A percentile compares a stretch with the other conserved stretches of the same genome.
These are phyloP conservation scores for Tetramorium simillimum DNA, from an alignment of 1,140 invertebrate species.

Conservation along the genomic window DNA sequence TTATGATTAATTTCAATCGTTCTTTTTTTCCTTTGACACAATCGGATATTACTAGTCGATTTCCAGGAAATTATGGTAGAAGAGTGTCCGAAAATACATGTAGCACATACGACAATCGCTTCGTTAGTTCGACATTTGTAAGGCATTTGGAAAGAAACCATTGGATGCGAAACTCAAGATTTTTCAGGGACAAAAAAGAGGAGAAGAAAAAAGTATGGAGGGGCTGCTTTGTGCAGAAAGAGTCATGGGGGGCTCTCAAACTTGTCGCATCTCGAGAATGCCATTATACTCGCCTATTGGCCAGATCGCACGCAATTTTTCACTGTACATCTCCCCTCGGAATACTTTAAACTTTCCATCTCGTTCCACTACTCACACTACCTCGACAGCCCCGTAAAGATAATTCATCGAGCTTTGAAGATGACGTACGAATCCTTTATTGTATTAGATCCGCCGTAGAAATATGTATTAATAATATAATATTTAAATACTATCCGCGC, in stretches of 20 bases:
- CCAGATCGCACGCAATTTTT: conserved; percentile 66
- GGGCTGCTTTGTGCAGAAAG: conserved; percentile 45
- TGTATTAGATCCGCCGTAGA: not conserved
- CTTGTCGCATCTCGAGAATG: conserved; percentile 65
- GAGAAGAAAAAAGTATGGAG: conserved; percentile 62
- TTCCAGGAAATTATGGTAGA: conserved; percentile 4
- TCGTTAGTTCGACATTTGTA: conserved; percentile 62
- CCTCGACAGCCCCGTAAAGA: not conserved
- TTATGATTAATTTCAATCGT: not conserved
- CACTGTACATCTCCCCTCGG: conserved; percentile 35
- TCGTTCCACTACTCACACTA: not conserved
- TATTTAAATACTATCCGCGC: not conserved
- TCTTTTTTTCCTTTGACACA: not conserved
- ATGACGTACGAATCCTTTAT: conserved; percentile 17
- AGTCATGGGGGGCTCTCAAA: conserved; percentile 60
- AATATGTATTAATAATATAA: not conserved
- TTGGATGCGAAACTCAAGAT: conserved; percentile 34
- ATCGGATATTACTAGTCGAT: conserved; percentile 18
- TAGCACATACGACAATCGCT: conserved; percentile 40
- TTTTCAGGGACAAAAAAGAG: conserved; percentile 55
- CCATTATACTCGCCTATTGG: conserved; percentile 64
- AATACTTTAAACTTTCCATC: conserved; percentile 46
- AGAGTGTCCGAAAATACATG: conserved; percentile 32
- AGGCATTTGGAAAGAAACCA: conserved; percentile 50
- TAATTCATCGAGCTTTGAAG: conserved; percentile 20